These are phyloP conservation scores for Podarcis cretensis DNA, from an alignment of 2,113 vertebrate species.

Conservation along the genomic window DNA sequence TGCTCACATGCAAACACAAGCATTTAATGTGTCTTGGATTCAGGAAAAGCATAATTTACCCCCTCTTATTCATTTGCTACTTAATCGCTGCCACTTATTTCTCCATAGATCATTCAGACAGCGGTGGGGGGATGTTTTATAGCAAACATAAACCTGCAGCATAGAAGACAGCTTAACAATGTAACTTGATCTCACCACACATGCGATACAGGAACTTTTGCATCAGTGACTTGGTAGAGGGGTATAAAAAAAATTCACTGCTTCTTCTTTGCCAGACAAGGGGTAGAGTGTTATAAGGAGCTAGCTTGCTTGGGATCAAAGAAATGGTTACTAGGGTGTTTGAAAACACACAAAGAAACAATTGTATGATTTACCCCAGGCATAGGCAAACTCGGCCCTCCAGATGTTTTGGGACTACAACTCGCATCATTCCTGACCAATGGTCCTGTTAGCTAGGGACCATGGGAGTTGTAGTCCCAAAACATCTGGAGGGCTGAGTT, in stretches of 20 bases:
- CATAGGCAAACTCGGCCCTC: too few relatives aligned
- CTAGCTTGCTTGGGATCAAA: background rate
- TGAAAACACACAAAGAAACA: background rate
- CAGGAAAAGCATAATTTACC: too few relatives aligned
- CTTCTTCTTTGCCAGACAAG: background rate
- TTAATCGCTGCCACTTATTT: background rate
- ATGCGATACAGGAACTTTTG: background rate
- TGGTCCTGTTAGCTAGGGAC: too few relatives aligned
- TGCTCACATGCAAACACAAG: too few relatives aligned
- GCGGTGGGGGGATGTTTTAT: background rate
- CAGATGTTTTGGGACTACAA: too few relatives aligned
- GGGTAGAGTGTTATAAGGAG: background rate
- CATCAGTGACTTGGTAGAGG: background rate
- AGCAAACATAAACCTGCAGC: background rate
- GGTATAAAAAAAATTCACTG: background rate
- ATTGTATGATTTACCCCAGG: accelerated
- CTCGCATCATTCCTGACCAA: too few relatives aligned
- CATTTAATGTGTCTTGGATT: background rate
- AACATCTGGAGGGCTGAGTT: too few relatives aligned
- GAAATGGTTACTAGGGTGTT: accelerated
- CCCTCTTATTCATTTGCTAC: background rate
- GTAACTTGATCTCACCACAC: accelerated
- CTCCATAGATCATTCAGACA: background rate
- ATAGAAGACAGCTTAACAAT: background rate
- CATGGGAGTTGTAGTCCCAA: too few relatives aligned